Evolutionary conservation across 2,888 invertebrate species (phyloP), one percentile per base, ranked within the genome.

Genomic region (Leucophora obtusa): DNA sequence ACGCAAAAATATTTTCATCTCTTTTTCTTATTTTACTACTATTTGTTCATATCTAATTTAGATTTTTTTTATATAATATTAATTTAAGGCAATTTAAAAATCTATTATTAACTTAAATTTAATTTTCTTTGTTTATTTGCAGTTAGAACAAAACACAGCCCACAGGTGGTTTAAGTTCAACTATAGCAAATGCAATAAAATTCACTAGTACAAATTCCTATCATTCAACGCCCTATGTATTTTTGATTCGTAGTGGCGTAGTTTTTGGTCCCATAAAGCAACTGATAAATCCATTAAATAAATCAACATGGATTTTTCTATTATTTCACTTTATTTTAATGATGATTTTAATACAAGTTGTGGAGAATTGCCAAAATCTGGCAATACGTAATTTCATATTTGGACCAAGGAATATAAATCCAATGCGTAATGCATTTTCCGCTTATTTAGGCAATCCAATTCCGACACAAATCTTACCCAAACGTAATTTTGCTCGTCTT

Each of bases 361-460:
- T 77, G 0, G 38, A 11, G 1, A 18, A 10, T 5, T 18, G 10
- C 0, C 7, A 53, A n/a, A 59, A n/a, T 15, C 50, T 47, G 33
- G 4, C 33, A 15, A 5, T 79, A 50, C 53, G 73, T 33, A 6
- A 14, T 70, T 82, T 85, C 18, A 14, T 86, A 7, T 33, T 86
- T 38, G 84, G 86, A 0, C 1, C 38, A 0, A 72, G 81, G 0
- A 70, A 86, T 6, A 53, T 63, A 0, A 65, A 79, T 65, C 85
- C 87, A 0, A 21, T 85, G 6, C 84, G 83, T 33, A 85, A 85
- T 21, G 59, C 87, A 9, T 5, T 86, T 1, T 75, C 82, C 3
- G 71, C 79, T 9, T 51, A 84, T 1, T 54, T 88, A 15, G 89
- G 89, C 0, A 85, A 86, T n/a, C 83, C 87, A 4, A 65, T 88